Conservation (phyloP, 2,113 vertebrate genomes). For the Alexandromys fortis region DNA sequence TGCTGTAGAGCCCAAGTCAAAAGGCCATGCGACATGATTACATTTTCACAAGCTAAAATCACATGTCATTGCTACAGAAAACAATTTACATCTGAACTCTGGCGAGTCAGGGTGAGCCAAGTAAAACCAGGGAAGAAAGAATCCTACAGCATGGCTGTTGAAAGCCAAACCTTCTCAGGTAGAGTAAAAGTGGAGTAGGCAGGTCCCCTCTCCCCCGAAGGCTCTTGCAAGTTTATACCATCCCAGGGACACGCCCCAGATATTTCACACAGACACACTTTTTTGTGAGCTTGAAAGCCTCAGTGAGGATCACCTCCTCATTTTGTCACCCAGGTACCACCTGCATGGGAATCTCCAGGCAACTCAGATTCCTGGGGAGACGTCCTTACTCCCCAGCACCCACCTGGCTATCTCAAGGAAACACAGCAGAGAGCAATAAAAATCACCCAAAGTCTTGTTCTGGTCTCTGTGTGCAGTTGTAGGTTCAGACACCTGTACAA, state of each 20-base stretch:
- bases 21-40: conserved; percentile 19
- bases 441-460: not conserved
- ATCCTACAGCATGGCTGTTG: not conserved
- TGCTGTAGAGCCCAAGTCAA: conserved; percentile 25
- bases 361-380: not conserved
- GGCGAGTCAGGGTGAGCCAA: not conserved
- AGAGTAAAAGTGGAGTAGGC: not conserved
- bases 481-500: not conserved
- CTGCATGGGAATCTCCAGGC: not conserved
- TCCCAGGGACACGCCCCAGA: not conserved
- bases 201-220: not conserved
- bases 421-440: not conserved
- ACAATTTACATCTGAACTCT: conserved; percentile 20
- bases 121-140: not conserved
- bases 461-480: not conserved
- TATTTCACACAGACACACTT: not conserved
- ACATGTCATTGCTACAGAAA: conserved; percentile 53
- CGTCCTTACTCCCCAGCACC: not conserved
- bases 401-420: not conserved
- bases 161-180: not conserved
- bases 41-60: conserved; percentile 64
- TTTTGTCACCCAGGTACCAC: not conserved
- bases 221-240: accelerated
- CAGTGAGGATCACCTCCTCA: not conserved
- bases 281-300: not conserved